Base-by-base conservation (phyloP, 53 echinoderm and acorn worm genomes). In the Arbacia lixula region DNA sequence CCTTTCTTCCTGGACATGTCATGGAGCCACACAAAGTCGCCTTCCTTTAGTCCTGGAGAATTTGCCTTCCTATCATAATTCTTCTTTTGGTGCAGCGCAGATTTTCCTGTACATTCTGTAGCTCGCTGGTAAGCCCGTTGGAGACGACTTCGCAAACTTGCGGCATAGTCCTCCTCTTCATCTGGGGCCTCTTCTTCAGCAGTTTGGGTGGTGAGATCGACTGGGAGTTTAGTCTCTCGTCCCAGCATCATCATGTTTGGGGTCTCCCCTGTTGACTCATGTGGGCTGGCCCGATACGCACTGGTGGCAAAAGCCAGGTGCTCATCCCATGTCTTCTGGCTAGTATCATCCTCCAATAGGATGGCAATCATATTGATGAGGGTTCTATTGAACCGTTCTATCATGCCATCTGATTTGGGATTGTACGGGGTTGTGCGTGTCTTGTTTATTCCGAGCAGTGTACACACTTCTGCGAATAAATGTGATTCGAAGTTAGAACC, bases 231-330 rank as follows among this genome's bases (percentile, higher is more conserved):
- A 1, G 77, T 61, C 61, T 92, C 86, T 5, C 87, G 6, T 0
- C 92, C 86, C 5, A 86, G 57, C 92, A 92, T 86, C 57, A 92
- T 62, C 36, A 85, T 53, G 36, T 92, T 86, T 5, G 92, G 89
- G 17, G 67, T 86, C 11, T 91, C 84, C 6, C 85, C 89, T 12
- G 91, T 94, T 2, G 88, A 75, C 25, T 88, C 86, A 31, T 27
- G 81, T 73, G n/a, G n/a, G n/a, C n/a, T n/a, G n/a, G n/a, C n/a
- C n/a, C n/a, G n/a, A n/a, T n/a, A n/a, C n/a, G n/a, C n/a, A n/a
- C n/a, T n/a, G n/a, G n/a, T 73, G 2, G 85, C 88, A 37, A 61
- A 91, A 2, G 90, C 76, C 17, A 93, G 57, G 33, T 62, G 68
- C 38, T 80, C 74, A 38, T 90, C 90, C 87, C 90, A 90, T 12